These are phyloP conservation scores for Propithecus coquereli DNA, from an alignment of 2,113 vertebrate species.

Conservation along the genomic window DNA sequence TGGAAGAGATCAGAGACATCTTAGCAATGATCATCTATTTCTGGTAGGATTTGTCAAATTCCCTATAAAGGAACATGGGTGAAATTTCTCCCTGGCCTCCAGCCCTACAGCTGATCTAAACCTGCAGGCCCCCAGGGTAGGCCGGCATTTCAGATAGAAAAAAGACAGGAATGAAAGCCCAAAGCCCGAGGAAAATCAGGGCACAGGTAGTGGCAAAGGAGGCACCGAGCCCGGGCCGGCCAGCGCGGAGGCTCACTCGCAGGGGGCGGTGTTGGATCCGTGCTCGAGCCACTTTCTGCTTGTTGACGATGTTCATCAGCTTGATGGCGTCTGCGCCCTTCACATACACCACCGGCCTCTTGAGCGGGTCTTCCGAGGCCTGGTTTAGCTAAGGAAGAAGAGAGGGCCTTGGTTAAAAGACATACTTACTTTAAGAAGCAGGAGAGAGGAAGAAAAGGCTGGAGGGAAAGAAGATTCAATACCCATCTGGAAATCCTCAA, in stretches of 20 bases:
- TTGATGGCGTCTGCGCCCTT: constrained; percentile 98
- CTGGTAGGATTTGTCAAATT: neutral
- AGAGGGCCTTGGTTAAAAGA: constrained; percentile 36
- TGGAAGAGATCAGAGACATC: neutral
- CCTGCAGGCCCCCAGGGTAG: neutral
- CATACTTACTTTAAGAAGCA: neutral
- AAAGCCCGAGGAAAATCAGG: neutral
- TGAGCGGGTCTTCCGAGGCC: constrained; percentile 94
- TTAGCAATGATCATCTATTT: neutral
- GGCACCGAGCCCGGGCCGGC: rapidly evolving
- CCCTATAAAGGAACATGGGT: neutral
- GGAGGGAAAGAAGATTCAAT: neutral
- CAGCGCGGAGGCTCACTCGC: constrained; percentile 84
- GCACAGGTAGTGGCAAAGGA: neutral
- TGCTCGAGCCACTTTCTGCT: constrained; percentile 98
- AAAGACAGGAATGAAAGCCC: neutral
- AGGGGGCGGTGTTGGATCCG: constrained; percentile 96
- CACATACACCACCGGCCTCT: constrained; percentile 97
- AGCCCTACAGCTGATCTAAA: neutral
- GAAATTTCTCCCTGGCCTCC: neutral
- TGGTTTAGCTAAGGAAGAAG: constrained; percentile 90
- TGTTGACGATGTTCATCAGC: constrained; percentile 99
- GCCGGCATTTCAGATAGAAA: neutral
- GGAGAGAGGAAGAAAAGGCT: neutral
- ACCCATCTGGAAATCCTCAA: neutral